phyloP scores from a whole-genome alignment of 2,888 invertebrate species.

The Notodonta dromedarius region DNA sequence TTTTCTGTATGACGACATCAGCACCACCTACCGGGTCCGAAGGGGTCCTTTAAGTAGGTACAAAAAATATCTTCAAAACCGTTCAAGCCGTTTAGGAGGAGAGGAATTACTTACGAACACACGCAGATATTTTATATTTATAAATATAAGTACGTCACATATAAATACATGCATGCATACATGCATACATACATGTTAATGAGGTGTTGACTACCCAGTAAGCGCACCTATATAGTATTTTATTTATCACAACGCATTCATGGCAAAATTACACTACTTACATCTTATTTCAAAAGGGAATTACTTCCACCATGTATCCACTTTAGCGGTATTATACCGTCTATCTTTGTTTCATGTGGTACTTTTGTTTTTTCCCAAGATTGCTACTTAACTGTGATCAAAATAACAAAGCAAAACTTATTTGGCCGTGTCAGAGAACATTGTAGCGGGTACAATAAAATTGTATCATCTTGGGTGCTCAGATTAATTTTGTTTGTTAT shows the following conservation, averaged over 20 bases:
- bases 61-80: no score
- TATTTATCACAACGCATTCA: neutral
- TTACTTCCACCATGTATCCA: neutral
- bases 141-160: no score
- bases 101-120: no score
- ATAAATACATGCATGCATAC: no score
- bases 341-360: constrained; percentile 31
- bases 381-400: constrained; percentile 29
- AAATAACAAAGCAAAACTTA: constrained; percentile 28
- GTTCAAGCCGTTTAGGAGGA: no score
- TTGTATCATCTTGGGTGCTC: neutral
- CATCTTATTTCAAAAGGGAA: neutral
- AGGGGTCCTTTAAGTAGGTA: no score
- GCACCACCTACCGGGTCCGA: no score
- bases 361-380: constrained; percentile 35
- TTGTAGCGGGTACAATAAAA: constrained; percentile 2
- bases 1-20: no score
- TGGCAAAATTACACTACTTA: neutral
- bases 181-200: no score
- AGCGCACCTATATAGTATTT: no score
- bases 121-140: no score
- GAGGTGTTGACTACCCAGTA: no score
- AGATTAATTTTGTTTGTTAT: neutral
- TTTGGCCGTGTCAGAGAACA: constrained; percentile 10
- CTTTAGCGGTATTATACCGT: constrained; percentile 20